Evolutionary conservation across 2,797 vertebrate species (phyloP).

Genomic region (Melopsittacus undulatus): DNA sequence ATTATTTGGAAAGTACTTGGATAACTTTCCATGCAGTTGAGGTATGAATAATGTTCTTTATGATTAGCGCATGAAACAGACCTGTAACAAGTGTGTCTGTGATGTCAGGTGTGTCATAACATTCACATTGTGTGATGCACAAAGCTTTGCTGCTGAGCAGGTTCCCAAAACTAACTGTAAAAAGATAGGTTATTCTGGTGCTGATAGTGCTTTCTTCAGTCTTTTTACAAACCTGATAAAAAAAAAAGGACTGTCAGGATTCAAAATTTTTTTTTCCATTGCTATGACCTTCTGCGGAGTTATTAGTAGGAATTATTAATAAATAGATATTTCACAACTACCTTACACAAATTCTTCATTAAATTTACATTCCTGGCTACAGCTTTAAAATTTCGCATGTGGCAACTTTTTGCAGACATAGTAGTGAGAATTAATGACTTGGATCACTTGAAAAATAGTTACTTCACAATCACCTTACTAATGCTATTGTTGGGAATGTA

Average conservation of each 20-base stretch:
- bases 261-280: not conserved
- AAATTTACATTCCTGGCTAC: not conserved
- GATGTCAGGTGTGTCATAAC: not conserved
- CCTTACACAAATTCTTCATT: not conserved
- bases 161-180: not conserved
- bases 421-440: not conserved
- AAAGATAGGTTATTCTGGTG: not conserved
- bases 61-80: not conserved
- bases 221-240: not conserved
- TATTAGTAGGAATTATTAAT: not conserved
- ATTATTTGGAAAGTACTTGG: not conserved
- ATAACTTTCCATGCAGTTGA: not conserved
- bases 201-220: not conserved
- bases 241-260: not conserved
- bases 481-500: not conserved
- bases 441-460: not conserved
- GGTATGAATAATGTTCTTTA: not conserved
- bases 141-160: not conserved
- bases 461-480: not conserved
- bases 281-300: not conserved
- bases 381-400: not conserved
- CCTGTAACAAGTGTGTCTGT: not conserved
- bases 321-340: not conserved
- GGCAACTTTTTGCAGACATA: not conserved
- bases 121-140: not conserved